Evolutionary conservation across 2,888 invertebrate genomes (phyloP).

Genomic region (Myopa tessellatipennis): DNA sequence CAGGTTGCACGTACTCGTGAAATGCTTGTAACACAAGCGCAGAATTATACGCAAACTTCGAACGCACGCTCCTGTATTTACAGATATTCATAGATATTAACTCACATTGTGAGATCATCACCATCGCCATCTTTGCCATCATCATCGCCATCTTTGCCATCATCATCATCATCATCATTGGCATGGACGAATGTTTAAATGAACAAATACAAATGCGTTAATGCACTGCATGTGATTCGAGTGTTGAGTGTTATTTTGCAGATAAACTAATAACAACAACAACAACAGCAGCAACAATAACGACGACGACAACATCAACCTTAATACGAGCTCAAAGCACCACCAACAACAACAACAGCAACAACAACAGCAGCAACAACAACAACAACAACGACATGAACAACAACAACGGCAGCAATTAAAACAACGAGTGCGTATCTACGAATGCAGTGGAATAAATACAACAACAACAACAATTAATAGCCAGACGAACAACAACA

Average conservation of each 20-base stretch:
- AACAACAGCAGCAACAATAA: slow-evolving; percentile 1
- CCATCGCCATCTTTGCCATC: too few species aligned
- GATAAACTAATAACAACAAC: slow-evolving; percentile 21
- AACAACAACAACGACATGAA: background rate
- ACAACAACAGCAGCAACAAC: background rate
- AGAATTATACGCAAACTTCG: too few species aligned
- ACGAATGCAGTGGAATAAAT: slow-evolving; percentile 1
- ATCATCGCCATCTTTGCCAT: background rate
- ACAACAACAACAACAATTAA: slow-evolving; percentile 2
- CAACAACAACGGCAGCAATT: background rate
- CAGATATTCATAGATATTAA: too few species aligned
- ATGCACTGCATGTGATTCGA: slow-evolving; percentile 23
- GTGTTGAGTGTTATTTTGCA: slow-evolving; percentile 31
- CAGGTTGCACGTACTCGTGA: too few species aligned
- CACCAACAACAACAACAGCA: background rate
- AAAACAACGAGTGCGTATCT: background rate
- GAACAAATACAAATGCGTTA: slow-evolving; percentile 17
- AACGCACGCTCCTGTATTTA: too few species aligned
- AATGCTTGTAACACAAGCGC: too few species aligned
- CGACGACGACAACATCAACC: background rate
- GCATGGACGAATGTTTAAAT: background rate
- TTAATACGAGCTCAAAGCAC: background rate
- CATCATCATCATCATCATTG: too few species aligned
- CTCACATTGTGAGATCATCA: too few species aligned
- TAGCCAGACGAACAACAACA: background rate